A percentile compares a stretch with the other conserved stretches of the same genome.
phyloP scores from a whole-genome alignment of 1,140 invertebrate species.

The Chelonus insularis region DNA sequence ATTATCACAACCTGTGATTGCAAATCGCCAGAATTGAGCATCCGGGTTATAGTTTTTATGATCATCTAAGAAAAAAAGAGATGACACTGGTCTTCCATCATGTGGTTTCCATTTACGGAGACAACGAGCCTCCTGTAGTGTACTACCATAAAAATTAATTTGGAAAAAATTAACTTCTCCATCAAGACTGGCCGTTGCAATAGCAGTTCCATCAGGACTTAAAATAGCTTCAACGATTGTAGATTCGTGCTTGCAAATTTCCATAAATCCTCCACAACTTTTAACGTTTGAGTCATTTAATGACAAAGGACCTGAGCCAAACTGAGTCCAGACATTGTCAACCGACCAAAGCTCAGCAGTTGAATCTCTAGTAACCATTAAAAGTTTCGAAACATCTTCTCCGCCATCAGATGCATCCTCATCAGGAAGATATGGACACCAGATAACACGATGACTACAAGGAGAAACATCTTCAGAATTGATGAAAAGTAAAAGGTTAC shows the following conservation, averaged over 20 bases:
- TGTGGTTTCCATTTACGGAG: conserved; percentile 92
- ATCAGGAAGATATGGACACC: conserved; percentile 89
- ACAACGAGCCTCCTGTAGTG: conserved; percentile 67
- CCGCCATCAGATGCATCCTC: conserved; percentile 62
- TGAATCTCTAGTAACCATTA: conserved; percentile 79
- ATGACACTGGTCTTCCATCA: conserved; percentile 79
- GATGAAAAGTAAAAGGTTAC: conserved; percentile 61
- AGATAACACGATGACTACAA: conserved; percentile 71
- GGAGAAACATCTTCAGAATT: conserved; percentile 47
- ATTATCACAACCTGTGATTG: conserved; percentile 85
- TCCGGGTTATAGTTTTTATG: conserved; percentile 79
- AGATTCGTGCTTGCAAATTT: conserved; percentile 69
- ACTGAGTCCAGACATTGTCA: conserved; percentile 42
- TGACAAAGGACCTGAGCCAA: conserved; percentile 37
- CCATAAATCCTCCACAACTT: conserved; percentile 56
- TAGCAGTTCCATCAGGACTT: conserved; percentile 89
- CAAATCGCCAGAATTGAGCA: conserved; percentile 91
- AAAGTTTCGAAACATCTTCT: conserved; percentile 76
- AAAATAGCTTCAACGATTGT: conserved; percentile 86
- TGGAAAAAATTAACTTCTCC: conserved; percentile 92
- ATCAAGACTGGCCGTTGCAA: conserved; percentile 85
- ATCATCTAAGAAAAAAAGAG: conserved; percentile 90
- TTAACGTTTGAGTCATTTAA: conserved; percentile 41
- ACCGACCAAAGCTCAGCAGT: conserved; percentile 65
- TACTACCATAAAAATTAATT: conserved; percentile 57